These are phyloP conservation scores for Gadus macrocephalus DNA, from an alignment of 2,113 vertebrate species.

Conservation along the genomic window DNA sequence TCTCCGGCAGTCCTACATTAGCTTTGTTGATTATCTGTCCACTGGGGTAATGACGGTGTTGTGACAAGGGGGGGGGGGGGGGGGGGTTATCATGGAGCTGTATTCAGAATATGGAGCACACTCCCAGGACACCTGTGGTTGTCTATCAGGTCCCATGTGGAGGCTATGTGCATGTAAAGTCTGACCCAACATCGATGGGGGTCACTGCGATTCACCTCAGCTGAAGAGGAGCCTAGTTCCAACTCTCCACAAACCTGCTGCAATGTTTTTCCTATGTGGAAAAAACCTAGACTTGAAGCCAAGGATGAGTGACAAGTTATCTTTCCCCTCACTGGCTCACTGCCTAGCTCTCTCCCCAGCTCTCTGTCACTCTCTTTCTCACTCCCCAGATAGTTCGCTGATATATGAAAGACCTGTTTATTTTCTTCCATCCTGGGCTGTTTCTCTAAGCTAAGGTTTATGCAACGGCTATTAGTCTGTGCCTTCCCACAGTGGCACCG, in stretches of 20 bases:
- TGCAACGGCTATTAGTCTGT: constrained; percentile 35
- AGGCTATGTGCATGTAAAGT: too few species aligned
- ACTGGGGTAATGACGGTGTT: constrained; percentile 43
- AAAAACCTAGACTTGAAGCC: too few species aligned
- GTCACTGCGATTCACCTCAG: too few species aligned
- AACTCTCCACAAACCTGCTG: too few species aligned
- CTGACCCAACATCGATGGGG: too few species aligned
- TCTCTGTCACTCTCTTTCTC: constrained; percentile 19
- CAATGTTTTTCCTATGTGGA: too few species aligned
- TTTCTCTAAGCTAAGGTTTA: constrained; percentile 36
- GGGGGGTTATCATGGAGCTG: not conserved
- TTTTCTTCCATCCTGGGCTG: constrained; percentile 4
- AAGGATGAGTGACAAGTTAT: not conserved
- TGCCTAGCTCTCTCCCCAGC: not conserved
- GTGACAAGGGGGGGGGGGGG: constrained; percentile 4
- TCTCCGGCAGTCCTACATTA: constrained; percentile 47
- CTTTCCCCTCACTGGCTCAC: not conserved
- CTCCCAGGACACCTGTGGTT: constrained; percentile 26
- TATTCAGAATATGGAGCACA: not conserved
- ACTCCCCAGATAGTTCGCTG: constrained; percentile 34
- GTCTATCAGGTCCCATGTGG: not conserved
- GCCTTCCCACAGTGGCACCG: too few species aligned
- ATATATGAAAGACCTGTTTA: too few species aligned
- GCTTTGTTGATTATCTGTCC: constrained; percentile 39
- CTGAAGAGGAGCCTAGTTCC: too few species aligned